These are phyloP conservation scores for Drosophila nebulosa DNA, from an alignment of 1,140 invertebrate genomes.

Conservation along the genomic window DNA sequence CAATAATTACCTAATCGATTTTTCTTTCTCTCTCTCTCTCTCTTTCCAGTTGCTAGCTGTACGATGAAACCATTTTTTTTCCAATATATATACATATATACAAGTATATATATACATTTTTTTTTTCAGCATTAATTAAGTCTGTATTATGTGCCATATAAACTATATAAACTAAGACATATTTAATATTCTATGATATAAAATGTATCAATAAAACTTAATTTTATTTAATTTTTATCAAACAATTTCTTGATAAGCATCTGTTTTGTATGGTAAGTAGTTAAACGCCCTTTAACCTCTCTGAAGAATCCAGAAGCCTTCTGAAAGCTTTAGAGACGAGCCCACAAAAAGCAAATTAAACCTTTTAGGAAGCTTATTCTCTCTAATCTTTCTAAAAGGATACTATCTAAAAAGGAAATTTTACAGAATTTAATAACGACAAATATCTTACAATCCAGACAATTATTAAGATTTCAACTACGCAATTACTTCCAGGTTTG, in stretches of 20 bases:
- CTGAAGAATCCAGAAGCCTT: too few relatives aligned
- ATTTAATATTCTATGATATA: conserved; percentile 8
- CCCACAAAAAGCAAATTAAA: too few relatives aligned
- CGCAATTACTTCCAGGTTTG: too few relatives aligned
- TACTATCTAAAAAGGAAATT: too few relatives aligned
- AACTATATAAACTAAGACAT: conserved; percentile 19
- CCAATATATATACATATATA: neutral
- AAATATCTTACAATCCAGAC: too few relatives aligned
- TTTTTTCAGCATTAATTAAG: conserved; percentile 21
- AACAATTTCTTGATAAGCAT: neutral
- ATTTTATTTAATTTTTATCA: conserved; percentile 14
- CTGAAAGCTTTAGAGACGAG: too few relatives aligned
- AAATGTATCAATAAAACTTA: conserved; percentile 15
- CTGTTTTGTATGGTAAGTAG: neutral
- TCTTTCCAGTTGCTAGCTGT: conserved; percentile 21
- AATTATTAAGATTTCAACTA: too few relatives aligned
- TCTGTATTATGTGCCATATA: conserved; percentile 54
- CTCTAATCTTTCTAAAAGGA: too few relatives aligned
- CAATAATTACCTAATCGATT: conserved; percentile 6
- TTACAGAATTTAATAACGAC: too few relatives aligned
- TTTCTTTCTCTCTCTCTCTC: neutral
- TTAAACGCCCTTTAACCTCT: too few relatives aligned
- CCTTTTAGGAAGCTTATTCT: too few relatives aligned
- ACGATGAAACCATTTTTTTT: neutral
- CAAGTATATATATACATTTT: neutral